Evolutionary conservation across 1,140 invertebrate genomes (phyloP).

Genomic region (Drosophila pseudoananassae): DNA sequence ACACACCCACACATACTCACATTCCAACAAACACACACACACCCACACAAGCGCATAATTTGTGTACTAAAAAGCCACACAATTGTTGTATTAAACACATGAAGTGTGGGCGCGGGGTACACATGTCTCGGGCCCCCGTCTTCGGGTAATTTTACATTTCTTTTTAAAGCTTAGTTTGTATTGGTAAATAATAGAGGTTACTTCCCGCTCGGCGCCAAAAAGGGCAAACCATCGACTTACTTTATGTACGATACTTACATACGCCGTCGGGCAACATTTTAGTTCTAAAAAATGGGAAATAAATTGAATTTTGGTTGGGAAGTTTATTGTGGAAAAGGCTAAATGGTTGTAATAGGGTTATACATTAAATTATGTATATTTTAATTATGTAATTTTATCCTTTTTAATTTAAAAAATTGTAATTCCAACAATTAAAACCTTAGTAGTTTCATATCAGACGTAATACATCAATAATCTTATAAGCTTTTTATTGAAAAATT

Average conservation of each 20-base stretch:
- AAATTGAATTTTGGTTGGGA: background rate
- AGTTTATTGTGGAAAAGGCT: too few relatives aligned
- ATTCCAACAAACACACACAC: background rate
- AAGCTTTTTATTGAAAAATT: too few relatives aligned
- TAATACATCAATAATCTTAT: too few relatives aligned
- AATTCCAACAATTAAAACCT: too few relatives aligned
- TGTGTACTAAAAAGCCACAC: conserved; percentile 76
- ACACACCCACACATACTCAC: conserved; percentile 7
- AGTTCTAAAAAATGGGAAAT: background rate
- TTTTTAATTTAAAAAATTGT: too few relatives aligned
- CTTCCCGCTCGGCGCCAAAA: conserved; percentile 50
- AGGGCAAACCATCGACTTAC: conserved; percentile 72
- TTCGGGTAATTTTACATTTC: conserved; percentile 63
- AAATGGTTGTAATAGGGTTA: background rate
- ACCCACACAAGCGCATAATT: background rate
- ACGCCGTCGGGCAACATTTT: conserved; percentile 10
- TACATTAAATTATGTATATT: too few relatives aligned
- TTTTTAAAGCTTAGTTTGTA: conserved; percentile 74
- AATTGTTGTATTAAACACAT: conserved; percentile 73
- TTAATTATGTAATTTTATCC: too few relatives aligned
- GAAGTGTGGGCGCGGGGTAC: conserved; percentile 49
- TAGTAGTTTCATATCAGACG: too few relatives aligned
- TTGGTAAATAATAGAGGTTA: conserved; percentile 76
- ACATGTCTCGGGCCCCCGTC: conserved; percentile 43
- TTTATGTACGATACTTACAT: conserved; percentile 57